Evolutionary conservation across 2,888 invertebrate genomes (phyloP).

Genomic region (Onthophagus sagittarius): DNA sequence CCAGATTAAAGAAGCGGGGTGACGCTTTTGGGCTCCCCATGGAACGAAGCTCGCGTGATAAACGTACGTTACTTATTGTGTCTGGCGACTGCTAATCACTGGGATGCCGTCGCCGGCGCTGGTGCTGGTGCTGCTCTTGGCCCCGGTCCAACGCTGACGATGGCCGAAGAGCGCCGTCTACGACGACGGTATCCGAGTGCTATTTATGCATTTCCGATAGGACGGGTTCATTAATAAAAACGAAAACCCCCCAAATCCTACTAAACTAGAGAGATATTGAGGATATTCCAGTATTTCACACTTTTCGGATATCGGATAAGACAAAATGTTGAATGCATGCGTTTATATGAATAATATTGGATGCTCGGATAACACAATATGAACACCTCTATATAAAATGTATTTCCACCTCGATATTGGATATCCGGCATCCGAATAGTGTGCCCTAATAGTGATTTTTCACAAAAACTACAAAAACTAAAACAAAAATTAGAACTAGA

Average conservation of each 20-base stretch:
- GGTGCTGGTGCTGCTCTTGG: conserved; percentile 10
- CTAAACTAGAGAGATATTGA: no score
- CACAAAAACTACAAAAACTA: no score
- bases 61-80: conserved; percentile 36
- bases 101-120: conserved; percentile 28
- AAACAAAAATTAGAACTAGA: no score
- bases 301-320: no score
- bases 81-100: conserved; percentile 36
- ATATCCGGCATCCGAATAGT: no score
- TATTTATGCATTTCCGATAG: conserved; percentile 37
- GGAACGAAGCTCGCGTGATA: conserved; percentile 19
- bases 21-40: conserved; percentile 2
- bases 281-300: no score
- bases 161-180: conserved; percentile 35
- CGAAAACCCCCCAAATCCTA: neutral
- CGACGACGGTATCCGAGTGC: conserved; percentile 29
- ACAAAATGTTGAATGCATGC: no score
- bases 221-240: neutral
- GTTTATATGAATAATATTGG: no score
- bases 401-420: no score
- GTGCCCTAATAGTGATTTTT: no score
- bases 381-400: no score
- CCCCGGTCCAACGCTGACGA: conserved; percentile 27
- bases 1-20: neutral
- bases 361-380: no score